Evolutionary conservation across 1,140 invertebrate genomes (phyloP), one percentile per base, ranked within the genome.

Genomic region (Augochlora pura): DNA sequence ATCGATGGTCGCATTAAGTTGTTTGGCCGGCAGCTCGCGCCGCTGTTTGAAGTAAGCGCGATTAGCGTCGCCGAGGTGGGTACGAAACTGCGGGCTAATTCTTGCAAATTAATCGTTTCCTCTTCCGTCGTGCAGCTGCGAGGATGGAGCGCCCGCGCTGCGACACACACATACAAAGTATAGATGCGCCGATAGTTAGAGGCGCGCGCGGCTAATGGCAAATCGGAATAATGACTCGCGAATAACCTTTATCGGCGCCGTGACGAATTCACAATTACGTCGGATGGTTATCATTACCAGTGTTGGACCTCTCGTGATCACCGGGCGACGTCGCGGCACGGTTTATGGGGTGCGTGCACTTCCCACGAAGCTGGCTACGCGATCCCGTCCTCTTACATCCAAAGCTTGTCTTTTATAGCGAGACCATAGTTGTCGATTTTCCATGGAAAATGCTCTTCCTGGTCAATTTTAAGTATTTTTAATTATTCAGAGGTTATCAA

Each of bases 191-290:
- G 82, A 84, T 77, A 71, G 67, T 77, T 69, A 60, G 52, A 63
- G 1, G 32, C 32, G 32, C 83, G 63, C 67, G n/a, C 65, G 82
- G 80, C 62, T 90, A 89, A 91, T 90, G 86, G 87, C 83, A 90
- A 91, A 91, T 90, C 89, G 83, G 85, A 88, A 86, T 91, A 92
- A 91, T 92, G 88, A 91, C 86, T 90, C 79, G 90, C 87, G 86
- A 91, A 90, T 88, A 89, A 89, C 84, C 88, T 90, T 91, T 91
- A 91, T 91, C 86, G 90, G 87, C 87, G 83, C 88, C 90, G 87
- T 91, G 91, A 90, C 92, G 83, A 92, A 92, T 92, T 89, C 90
- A 88, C 90, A 91, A 91, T 93, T 90, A 91, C 90, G 88, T 91
- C 77, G 81, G 86, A 91, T 91, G 87, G 87, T 91, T 91, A 91